Percentiles rank a stretch among this genome's conserved stretches.
Evolutionary conservation across 35 echinoderm and acorn worm species (phyloP).

Genomic region (Eucidaris tribuloides): DNA sequence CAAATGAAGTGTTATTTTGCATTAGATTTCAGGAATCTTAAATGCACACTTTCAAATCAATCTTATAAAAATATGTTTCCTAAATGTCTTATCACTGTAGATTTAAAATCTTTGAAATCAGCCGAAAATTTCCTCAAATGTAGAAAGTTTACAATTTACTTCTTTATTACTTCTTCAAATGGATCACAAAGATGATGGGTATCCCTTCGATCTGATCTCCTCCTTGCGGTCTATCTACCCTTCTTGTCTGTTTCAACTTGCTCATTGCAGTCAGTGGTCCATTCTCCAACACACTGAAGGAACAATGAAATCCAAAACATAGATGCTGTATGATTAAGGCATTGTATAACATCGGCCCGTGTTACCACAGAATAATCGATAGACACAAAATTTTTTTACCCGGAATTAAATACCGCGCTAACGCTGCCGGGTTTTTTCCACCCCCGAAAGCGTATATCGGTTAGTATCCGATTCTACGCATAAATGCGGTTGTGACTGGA

Average conservation of each 20-base stretch:
- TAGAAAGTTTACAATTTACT: not conserved
- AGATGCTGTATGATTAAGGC: no score
- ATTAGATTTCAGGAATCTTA: not conserved
- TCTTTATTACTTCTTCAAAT: conserved; percentile 77
- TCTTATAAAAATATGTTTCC: no score
- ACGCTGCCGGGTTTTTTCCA: no score
- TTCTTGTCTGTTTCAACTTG: conserved; percentile 70
- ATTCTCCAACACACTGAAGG: conserved; percentile 65
- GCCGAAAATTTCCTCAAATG: not conserved
- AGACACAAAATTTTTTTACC: not conserved
- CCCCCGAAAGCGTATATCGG: no score
- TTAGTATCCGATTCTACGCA: no score
- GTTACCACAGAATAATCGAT: no score
- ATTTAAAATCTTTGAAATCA: not conserved
- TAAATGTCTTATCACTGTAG: not conserved
- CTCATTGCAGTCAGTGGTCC: conserved; percentile 67
- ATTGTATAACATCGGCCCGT: no score
- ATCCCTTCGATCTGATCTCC: conserved; percentile 59
- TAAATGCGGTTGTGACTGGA: no score
- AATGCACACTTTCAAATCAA: not conserved
- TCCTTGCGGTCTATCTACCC: conserved; percentile 63
- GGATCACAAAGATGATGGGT: conserved; percentile 72
- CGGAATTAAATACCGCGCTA: not conserved
- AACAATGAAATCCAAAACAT: not conserved
- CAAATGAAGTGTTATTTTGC: not conserved